These are phyloP conservation scores for Sogatella furcifera DNA, from an alignment of 1,140 invertebrate species.

Conservation along the genomic window DNA sequence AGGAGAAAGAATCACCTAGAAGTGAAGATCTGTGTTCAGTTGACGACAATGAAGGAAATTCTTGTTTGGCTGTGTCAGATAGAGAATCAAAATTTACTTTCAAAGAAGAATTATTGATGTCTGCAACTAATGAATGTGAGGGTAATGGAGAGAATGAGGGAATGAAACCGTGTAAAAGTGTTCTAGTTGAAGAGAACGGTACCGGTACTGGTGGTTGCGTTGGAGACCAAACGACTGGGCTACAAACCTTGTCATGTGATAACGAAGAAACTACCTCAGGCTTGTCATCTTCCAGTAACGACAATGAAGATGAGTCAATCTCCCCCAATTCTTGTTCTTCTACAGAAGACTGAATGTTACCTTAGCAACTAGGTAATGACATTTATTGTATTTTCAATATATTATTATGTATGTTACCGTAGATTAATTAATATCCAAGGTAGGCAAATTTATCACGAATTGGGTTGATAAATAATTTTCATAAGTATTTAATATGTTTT, in stretches of 20 bases:
- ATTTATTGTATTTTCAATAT: not conserved
- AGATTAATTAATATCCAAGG: not conserved
- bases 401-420: not conserved
- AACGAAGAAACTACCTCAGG: slow-evolving; percentile 1
- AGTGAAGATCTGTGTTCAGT: not conserved
- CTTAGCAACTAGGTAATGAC: not conserved
- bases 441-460: too few relatives aligned
- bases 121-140: not conserved
- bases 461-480: too few relatives aligned
- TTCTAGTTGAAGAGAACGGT: not conserved
- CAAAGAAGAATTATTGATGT: slow-evolving; percentile 1
- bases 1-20: not conserved
- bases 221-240: not conserved
- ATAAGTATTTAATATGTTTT: too few relatives aligned
- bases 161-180: not conserved
- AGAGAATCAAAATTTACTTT: not conserved
- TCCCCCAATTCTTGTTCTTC: not conserved
- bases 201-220: not conserved
- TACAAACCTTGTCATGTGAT: slow-evolving; percentile 3
- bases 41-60: slow-evolving; percentile 1
- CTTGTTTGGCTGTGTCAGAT: not conserved
- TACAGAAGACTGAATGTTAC: slow-evolving; percentile 3
- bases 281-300: not conserved
- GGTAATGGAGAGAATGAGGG: not conserved
- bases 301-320: not conserved